phyloP scores from a whole-genome alignment of 2,113 vertebrate species.

The Brienomyrus brachyistius region DNA sequence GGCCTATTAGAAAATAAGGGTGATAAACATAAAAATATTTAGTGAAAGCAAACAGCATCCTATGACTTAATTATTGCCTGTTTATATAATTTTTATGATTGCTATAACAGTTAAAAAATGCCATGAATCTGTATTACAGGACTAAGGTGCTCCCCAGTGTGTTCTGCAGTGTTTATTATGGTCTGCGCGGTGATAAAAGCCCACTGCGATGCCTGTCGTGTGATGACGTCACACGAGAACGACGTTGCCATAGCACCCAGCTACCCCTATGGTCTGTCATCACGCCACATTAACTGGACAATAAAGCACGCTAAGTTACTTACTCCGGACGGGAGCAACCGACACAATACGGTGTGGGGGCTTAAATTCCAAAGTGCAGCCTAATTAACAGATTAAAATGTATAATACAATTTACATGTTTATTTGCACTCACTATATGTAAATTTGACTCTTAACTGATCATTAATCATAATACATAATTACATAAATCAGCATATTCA shows the following conservation, averaged over 20 bases:
- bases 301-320: not conserved
- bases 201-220: not conserved
- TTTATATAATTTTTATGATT: not conserved
- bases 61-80: not conserved
- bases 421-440: slow-evolving; percentile 4
- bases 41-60: not conserved
- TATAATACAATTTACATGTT: slow-evolving; percentile 2
- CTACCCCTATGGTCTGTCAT: not conserved
- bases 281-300: not conserved
- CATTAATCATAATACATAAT: slow-evolving; percentile 9
- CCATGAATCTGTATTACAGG: not conserved
- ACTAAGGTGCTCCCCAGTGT: not conserved
- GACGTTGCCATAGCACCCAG: not conserved
- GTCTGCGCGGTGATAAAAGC: not conserved
- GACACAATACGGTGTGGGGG: not conserved
- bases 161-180: not conserved
- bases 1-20: not conserved
- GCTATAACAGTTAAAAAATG: not conserved
- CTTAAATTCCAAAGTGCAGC: not conserved
- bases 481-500: slow-evolving; percentile 2
- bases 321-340: not conserved
- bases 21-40: not conserved
- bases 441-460: slow-evolving; percentile 8
- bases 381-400: slow-evolving; percentile 2
- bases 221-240: not conserved